A percentile compares a stretch with the other conserved stretches of the same genome.
Evolutionary conservation across 2,888 invertebrate species (phyloP).

Genomic region (Tetropium fuscum): DNA sequence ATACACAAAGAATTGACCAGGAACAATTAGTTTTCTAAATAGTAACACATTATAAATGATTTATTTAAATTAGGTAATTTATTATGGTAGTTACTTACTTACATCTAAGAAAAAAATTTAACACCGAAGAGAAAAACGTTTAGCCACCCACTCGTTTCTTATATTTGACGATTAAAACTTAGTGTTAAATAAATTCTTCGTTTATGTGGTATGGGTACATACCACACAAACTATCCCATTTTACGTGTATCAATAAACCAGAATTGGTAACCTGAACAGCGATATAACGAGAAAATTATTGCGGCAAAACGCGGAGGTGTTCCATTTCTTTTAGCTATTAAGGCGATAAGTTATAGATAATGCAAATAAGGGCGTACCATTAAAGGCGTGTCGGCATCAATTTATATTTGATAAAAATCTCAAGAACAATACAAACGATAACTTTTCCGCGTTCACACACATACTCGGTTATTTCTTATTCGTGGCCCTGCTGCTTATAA

Average conservation of each 20-base stretch:
- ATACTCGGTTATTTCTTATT: slow-evolving; percentile 3
- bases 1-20: too few species aligned
- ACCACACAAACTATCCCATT: not conserved
- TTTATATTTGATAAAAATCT: slow-evolving; percentile 28
- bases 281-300: slow-evolving; percentile 3
- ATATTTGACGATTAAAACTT: too few species aligned
- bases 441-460: slow-evolving; percentile 17
- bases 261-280: not conserved
- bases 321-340: slow-evolving; percentile 5
- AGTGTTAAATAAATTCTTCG: not conserved
- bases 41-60: too few species aligned
- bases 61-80: too few species aligned
- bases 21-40: too few species aligned
- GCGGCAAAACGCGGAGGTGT: slow-evolving; percentile 1
- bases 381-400: slow-evolving; percentile 25
- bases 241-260: not conserved
- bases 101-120: too few species aligned
- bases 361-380: slow-evolving; percentile 25
- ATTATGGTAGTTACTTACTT: too few species aligned
- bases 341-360: slow-evolving; percentile 19
- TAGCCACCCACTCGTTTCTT: too few species aligned
- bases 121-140: not conserved
- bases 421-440: slow-evolving; percentile 28
- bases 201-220: not conserved
- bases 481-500: not conserved